Base-by-base conservation (phyloP, 2,888 invertebrate genomes). In the Hypomecis punctinalis region DNA sequence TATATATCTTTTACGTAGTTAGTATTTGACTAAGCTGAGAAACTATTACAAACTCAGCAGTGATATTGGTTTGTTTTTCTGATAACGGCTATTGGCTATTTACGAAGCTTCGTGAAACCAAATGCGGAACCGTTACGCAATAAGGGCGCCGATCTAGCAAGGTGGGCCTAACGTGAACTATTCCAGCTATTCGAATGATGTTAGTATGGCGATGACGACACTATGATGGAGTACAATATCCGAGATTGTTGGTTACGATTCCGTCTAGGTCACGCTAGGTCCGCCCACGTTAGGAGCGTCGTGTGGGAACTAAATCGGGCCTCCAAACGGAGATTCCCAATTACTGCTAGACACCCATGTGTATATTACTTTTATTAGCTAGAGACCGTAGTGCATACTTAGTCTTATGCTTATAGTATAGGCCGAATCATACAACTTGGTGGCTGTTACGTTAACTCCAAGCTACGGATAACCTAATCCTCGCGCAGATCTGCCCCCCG, bases 221-320 rank as follows among this genome's bases (percentile, higher is more conserved):
- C 4, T 49, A 37, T 36, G 11, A 37, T 7, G 6, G 6, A 9
- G 13, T 52, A 23, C 9, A 9, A 10, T 40, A 23, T 39, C 39
- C 35, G 35, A n/a, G 42, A 33, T n/a, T 52, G 43, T 5, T 11
- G 39, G 33, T 52, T n/a, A 51, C 23, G 58, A 53, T 46, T 51
- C 39, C 46, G 37, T 39, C n/a, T 45, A 37, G 45, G 51, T 39
- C 11, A 39, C 11, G 39, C 37, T 37, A 51, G 39, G 48, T 35
- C 40, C 48, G 43, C 35, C 43, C 35, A 57, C 57, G 57, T 47
- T 11, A 39, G 7, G 36, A 9, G n/a, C 45, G 37, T 37, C 37
- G 42, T 36, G 58, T 35, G 42, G 8, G 49, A 36, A 54, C 47
- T 5, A 53, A 53, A 42, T 37, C 46, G 51, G 43, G 7, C 10